A percentile compares a stretch with the other conserved stretches of the same genome.
These are phyloP conservation scores for Puntigrus tetrazona DNA, from an alignment of 2,113 vertebrate species.

Conservation along the genomic window DNA sequence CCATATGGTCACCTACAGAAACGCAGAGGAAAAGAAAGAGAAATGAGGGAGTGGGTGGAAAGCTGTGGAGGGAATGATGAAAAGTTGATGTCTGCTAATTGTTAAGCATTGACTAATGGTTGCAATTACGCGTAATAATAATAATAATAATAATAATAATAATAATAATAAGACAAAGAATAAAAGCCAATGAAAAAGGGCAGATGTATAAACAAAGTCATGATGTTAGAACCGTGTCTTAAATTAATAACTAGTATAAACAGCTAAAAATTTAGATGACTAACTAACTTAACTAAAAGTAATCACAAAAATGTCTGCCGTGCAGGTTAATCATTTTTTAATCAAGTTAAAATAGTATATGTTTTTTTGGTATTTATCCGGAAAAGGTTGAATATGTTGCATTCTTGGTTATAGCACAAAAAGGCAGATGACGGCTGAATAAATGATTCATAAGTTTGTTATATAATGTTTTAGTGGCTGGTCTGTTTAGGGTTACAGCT, in stretches of 20 bases:
- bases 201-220: too few species aligned
- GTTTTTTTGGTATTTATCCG: not conserved
- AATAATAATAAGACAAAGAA: too few species aligned
- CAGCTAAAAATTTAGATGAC: too few species aligned
- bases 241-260: too few species aligned
- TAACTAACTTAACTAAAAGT: not conserved
- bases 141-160: too few species aligned
- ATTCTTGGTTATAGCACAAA: not conserved
- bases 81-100: not conserved
- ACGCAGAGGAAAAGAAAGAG: not conserved
- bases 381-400: not conserved
- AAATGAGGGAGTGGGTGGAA: not conserved
- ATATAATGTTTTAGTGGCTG: not conserved
- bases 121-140: too few species aligned
- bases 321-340: not conserved
- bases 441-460: not conserved
- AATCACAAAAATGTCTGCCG: not conserved
- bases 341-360: not conserved
- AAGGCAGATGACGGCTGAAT: not conserved
- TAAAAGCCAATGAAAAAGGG: too few species aligned
- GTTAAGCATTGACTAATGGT: constrained; percentile 14
- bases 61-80: not conserved
- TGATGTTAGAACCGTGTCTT: too few species aligned
- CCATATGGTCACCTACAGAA: constrained; percentile 89
- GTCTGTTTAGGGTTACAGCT: too few species aligned